Evolutionary conservation across 2,113 vertebrate genomes (phyloP).

Genomic region (Grammomys surdaster): DNA sequence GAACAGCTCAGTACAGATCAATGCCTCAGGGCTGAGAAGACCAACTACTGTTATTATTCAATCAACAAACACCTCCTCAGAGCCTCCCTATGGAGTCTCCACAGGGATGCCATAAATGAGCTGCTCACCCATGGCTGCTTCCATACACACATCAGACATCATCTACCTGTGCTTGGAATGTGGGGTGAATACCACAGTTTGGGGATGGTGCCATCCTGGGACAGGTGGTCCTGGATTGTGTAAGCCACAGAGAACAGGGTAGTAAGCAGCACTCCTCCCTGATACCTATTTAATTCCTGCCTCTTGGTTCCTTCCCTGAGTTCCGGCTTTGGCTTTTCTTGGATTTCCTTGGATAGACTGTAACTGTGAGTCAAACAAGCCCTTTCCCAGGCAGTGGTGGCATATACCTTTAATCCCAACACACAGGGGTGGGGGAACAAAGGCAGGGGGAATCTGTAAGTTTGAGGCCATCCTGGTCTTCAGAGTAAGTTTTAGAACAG

Average conservation of each 20-base stretch:
- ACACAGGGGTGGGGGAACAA: too few species aligned
- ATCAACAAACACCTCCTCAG: neutral
- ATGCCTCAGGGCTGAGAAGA: neutral
- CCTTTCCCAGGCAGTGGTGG: too few species aligned
- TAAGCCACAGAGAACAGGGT: neutral
- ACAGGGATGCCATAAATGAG: fast-evolving
- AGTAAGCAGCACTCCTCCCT: neutral
- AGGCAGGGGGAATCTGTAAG: too few species aligned
- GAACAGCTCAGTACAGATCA: neutral
- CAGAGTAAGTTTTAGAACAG: too few species aligned
- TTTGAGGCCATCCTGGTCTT: too few species aligned
- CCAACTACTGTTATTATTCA: neutral
- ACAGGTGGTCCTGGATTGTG: neutral
- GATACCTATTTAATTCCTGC: neutral
- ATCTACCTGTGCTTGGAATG: neutral
- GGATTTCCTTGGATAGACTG: neutral
- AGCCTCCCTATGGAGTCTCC: neutral
- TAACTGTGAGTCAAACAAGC: neutral
- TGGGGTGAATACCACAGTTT: too few species aligned
- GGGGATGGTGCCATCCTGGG: neutral
- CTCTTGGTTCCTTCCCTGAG: neutral
- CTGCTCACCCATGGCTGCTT: fast-evolving
- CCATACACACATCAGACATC: fast-evolving
- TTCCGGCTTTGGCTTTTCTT: neutral
- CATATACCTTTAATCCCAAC: too few species aligned